Base-by-base conservation (phyloP, 2,888 invertebrate species). In the Hirtodrosophila histrioides region DNA sequence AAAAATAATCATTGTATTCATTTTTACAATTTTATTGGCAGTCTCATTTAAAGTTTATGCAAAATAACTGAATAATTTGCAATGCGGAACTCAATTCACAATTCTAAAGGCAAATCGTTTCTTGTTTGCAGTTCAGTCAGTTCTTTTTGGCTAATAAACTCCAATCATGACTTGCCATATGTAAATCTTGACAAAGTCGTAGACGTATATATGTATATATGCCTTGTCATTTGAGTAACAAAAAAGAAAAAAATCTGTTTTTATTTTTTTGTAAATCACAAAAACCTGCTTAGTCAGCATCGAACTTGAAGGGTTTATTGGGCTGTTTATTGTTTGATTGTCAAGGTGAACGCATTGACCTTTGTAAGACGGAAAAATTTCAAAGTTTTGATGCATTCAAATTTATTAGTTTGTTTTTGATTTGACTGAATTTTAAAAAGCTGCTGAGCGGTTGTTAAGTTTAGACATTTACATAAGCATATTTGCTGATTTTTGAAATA, bases 331-430 rank as follows among this genome's bases (percentile, higher is more conserved):
- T n/a, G 11, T 63, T 49, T 88, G 88, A 88, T 69, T 80, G 88
- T 61, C 88, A 88, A 88, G 82, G 88, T 78, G 51, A 61, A 71
- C 45, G 62, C 57, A 56, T 45, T 66, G 85, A 79, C 68, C 88
- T 88, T 88, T 88, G 87, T 76, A 81, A 46, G 12, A 57, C 12
- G 68, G 72, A 79, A 75, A 73, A 73, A 37, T 64, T 50, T 35
- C 39, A 55, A 50, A 48, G 48, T 41, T 43, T 49, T 37, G 36
- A 36, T 60, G 41, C 29, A 50, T 10, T 39, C 10, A 40, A 31
- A 45, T 49, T 41, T 31, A 31, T 31, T 31, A 31, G 35, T 64
- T 61, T 75, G 50, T 44, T 64, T 50, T 35, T 10, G 36, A 41
- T 36, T 69, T 54, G 73, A 44, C 77, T 58, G 48, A 64, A 36